Evolutionary conservation across 2,113 vertebrate species (phyloP).

Genomic region (Scopus umbretta): DNA sequence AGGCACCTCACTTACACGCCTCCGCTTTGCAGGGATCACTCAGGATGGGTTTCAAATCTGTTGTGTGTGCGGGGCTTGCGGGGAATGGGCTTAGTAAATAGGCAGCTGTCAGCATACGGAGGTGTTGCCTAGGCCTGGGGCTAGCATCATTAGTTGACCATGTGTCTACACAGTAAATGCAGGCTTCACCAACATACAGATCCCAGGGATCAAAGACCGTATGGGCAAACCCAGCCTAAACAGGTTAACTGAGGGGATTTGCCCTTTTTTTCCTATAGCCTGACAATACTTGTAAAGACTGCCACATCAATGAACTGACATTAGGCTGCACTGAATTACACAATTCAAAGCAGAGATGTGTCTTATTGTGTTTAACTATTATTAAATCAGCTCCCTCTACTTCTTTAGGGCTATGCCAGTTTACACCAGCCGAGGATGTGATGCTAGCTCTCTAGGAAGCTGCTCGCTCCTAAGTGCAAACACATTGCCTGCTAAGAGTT

Average conservation of each 20-base stretch:
- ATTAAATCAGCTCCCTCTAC: neutral
- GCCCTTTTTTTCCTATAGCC: neutral
- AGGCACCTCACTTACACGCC: neutral
- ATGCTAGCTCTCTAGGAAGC: neutral
- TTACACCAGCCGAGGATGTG: neutral
- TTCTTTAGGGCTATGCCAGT: neutral
- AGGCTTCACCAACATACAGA: neutral
- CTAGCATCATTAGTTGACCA: neutral
- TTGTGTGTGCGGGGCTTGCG: accelerated
- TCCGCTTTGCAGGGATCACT: accelerated
- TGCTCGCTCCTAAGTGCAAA: neutral
- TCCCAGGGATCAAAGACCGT: neutral
- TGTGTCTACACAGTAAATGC: neutral
- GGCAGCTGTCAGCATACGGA: neutral
- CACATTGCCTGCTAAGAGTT: conserved; percentile 18
- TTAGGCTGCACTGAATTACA: neutral
- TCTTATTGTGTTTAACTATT: neutral
- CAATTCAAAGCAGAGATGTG: neutral
- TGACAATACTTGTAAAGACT: neutral
- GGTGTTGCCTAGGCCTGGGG: neutral
- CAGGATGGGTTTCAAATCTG: neutral
- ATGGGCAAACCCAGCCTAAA: neutral
- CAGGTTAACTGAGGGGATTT: neutral
- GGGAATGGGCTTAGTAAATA: neutral
- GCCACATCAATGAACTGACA: neutral